Conservation (phyloP, 1,140 invertebrate species). For the Anoplolepis gracilipes region DNA sequence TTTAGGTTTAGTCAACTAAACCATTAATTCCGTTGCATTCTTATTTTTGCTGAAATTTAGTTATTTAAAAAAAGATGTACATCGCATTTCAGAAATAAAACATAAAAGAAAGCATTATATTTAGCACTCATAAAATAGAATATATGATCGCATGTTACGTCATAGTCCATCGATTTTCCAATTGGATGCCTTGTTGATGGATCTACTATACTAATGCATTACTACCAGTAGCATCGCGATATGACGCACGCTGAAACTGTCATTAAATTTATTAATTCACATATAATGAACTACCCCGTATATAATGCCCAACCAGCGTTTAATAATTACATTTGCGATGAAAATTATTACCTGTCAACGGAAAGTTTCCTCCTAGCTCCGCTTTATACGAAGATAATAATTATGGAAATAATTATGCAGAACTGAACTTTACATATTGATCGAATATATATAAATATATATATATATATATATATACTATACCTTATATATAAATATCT, state of each 20-base stretch:
- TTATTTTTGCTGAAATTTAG: constrained; percentile 18
- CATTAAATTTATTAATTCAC: constrained; percentile 59
- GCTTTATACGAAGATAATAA: constrained; percentile 56
- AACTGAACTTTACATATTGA: constrained; percentile 29
- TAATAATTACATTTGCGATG: constrained; percentile 61
- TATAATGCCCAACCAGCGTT: constrained; percentile 45
- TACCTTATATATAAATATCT: background rate
- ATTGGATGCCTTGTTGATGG: constrained; percentile 59
- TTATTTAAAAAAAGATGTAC: constrained; percentile 31
- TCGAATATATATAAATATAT: background rate
- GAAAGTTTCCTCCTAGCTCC: constrained; percentile 49
- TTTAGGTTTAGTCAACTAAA: background rate
- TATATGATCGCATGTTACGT: constrained; percentile 46
- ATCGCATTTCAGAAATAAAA: background rate
- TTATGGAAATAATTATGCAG: constrained; percentile 59
- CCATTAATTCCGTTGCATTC: background rate
- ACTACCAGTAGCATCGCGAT: constrained; percentile 12
- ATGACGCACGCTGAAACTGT: constrained; percentile 51
- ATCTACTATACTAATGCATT: constrained; percentile 32
- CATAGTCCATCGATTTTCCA: constrained; percentile 64
- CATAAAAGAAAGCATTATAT: background rate
- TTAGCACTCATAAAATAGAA: constrained; percentile 25
- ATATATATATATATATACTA: background rate
- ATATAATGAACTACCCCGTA: constrained; percentile 49
- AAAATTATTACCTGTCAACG: constrained; percentile 53